Percentiles rank a stretch among this genome's conserved stretches.
Evolutionary conservation across 2,888 invertebrate species (phyloP).

Genomic region (Tetragnatha montana): DNA sequence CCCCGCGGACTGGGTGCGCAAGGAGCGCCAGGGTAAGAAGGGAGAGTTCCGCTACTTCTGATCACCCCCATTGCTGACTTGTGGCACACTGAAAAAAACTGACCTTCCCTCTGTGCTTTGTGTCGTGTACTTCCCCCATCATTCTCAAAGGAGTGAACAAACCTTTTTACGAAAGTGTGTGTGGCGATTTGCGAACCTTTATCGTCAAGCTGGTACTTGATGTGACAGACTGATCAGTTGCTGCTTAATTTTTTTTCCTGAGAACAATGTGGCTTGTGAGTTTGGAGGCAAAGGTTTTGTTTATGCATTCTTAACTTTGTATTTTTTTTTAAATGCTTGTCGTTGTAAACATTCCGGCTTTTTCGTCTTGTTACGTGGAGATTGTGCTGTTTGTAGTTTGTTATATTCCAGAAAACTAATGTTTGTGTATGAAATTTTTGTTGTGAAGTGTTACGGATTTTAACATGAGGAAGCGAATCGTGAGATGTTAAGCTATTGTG

Average conservation of each 20-base stretch:
- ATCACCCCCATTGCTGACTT: constrained; percentile 21
- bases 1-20: constrained; percentile 88
- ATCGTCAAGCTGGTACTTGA: constrained; percentile 59
- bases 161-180: constrained; percentile 32
- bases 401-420: not conserved
- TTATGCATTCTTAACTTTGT: not conserved
- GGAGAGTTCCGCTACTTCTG: constrained; percentile 95
- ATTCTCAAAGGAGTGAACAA: not conserved
- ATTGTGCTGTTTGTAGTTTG: not conserved
- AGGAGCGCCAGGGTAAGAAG: constrained; percentile 93
- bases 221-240: not conserved
- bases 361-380: not conserved
- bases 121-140: constrained; percentile 22
- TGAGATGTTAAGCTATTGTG: not conserved
- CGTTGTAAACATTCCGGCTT: not conserved
- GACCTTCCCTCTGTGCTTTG: constrained; percentile 20
- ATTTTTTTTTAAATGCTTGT: not conserved
- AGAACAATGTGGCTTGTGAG: not conserved
- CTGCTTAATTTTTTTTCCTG: not conserved
- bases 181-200: not conserved
- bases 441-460: not conserved
- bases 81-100: not conserved
- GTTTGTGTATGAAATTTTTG: not conserved
- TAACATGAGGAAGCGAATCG: not conserved
- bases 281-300: not conserved